phyloP scores from a whole-genome alignment of 2,113 vertebrate genomes.

The Hydrochoerus hydrochaeris region DNA sequence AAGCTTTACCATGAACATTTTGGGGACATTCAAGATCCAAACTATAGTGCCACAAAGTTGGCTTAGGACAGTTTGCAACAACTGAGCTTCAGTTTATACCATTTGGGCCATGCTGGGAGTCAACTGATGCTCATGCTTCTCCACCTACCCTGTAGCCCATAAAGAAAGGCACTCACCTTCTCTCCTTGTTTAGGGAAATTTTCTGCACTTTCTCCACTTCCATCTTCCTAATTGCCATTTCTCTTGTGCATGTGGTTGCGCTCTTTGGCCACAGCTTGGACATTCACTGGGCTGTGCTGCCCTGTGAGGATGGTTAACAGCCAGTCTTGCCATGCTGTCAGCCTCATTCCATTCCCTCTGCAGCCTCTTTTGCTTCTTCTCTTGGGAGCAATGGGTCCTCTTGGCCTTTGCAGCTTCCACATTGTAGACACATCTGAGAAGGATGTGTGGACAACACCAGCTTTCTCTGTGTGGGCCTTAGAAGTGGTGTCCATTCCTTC shows the following conservation, averaged over 20 bases:
- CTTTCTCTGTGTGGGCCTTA: not conserved
- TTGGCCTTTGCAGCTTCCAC: not conserved
- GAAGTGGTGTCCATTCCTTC: not conserved
- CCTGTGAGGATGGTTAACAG: no score
- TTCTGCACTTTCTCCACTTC: not conserved
- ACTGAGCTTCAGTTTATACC: not conserved
- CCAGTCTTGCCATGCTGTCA: not conserved
- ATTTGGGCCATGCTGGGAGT: not conserved
- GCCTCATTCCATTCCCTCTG: not conserved
- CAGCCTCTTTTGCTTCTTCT: not conserved
- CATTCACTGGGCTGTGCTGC: not conserved
- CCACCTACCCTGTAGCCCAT: not conserved
- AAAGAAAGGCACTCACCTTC: not conserved
- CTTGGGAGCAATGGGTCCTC: not conserved
- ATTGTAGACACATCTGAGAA: not conserved
- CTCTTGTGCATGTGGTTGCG: no score
- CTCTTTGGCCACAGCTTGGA: not conserved
- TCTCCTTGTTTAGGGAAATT: not conserved
- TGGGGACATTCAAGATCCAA: not conserved
- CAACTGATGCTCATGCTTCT: not conserved
- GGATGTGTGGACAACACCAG: no score
- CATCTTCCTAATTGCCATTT: not conserved
- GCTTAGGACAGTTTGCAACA: not conserved
- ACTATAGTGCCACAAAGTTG: not conserved
- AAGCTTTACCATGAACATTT: not conserved